Evolutionary conservation across 2,797 vertebrate species (phyloP).

Genomic region (Urocyon cinereoargenteus): DNA sequence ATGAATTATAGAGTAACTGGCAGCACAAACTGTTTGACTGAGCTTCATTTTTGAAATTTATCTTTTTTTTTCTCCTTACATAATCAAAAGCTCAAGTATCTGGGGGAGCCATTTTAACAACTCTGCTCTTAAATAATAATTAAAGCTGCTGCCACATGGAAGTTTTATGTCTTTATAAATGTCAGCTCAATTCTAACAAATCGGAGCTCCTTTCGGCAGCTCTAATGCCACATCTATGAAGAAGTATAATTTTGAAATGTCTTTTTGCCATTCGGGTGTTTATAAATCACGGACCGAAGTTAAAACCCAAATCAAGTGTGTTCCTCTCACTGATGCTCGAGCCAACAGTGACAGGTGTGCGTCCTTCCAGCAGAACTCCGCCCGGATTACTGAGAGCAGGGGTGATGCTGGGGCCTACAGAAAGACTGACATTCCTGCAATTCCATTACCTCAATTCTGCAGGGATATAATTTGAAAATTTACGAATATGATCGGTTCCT

Average conservation of each 20-base stretch:
- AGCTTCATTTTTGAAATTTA: constrained; percentile 63
- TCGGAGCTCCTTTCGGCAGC: neutral
- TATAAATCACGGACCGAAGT: neutral
- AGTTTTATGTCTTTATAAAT: constrained; percentile 66
- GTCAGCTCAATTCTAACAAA: constrained; percentile 49
- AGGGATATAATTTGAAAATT: neutral
- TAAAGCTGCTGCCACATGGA: neutral
- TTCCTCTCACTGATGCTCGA: neutral
- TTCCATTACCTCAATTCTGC: neutral
- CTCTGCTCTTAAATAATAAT: constrained; percentile 68
- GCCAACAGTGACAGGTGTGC: neutral
- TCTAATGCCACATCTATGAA: neutral
- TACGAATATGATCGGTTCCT: neutral
- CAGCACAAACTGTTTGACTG: constrained; percentile 11
- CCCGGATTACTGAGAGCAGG: neutral
- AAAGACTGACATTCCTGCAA: neutral
- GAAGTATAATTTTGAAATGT: neutral
- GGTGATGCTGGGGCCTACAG: neutral
- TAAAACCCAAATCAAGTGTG: neutral
- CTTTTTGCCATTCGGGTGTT: neutral
- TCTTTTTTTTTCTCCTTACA: constrained; percentile 25
- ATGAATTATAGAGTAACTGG: constrained; percentile 53
- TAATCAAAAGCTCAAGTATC: constrained; percentile 61
- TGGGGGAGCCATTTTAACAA: constrained; percentile 33
- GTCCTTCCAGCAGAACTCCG: neutral